Percentiles rank a stretch among this genome's conserved stretches.
phyloP scores from a whole-genome alignment of 2,888 invertebrate species.

The Heliconius ethilla region DNA sequence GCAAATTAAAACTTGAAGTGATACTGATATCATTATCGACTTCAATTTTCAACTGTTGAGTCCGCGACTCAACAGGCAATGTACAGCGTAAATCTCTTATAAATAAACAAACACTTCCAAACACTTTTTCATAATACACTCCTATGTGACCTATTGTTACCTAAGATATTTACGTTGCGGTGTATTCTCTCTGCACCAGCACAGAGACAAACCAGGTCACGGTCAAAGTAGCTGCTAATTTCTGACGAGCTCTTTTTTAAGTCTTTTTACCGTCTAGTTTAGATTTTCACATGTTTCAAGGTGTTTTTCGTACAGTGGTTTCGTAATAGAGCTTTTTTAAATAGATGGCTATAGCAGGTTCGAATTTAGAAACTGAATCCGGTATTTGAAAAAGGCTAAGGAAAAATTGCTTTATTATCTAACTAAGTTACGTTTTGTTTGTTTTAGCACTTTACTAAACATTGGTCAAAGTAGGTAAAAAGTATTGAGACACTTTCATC shows the following conservation, averaged over 20 bases:
- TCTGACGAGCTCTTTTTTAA: not conserved
- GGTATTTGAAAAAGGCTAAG: no score
- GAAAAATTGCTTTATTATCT: no score
- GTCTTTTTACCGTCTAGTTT: constrained; percentile 3
- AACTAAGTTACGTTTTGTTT: no score
- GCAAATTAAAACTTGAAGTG: no score
- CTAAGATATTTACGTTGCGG: constrained; percentile 23
- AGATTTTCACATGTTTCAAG: not conserved
- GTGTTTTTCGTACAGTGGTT: not conserved
- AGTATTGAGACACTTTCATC: no score
- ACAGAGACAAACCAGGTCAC: constrained; percentile 13
- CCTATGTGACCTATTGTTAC: constrained; percentile 10
- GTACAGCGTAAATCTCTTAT: not conserved
- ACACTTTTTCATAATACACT: not conserved
- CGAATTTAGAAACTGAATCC: no score
- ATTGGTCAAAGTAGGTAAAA: no score
- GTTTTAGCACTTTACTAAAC: no score
- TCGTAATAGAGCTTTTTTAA: not conserved
- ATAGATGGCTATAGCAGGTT: no score
- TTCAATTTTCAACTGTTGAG: no score
- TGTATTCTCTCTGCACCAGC: constrained; percentile 8
- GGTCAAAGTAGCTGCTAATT: constrained; percentile 18
- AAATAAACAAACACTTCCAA: not conserved
- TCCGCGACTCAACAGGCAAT: no score
- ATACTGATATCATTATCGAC: no score